Conservation (phyloP, 2,888 invertebrate genomes). For the Brenthis hecate region DNA sequence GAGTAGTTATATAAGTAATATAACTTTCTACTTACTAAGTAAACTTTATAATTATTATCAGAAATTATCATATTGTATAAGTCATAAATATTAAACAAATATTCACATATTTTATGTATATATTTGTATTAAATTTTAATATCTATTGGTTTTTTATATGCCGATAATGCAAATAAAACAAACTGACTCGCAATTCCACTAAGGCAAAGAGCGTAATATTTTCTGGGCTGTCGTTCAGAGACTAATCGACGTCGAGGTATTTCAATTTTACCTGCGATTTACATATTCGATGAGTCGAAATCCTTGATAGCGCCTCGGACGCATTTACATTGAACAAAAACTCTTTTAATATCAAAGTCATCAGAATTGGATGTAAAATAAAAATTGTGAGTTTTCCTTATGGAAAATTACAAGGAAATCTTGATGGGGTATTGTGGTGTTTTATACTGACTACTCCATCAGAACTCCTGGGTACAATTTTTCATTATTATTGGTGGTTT, state of each 20-base stretch:
- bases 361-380: constrained; percentile 25
- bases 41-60: too few relatives aligned
- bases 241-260: constrained; percentile 55
- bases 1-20: too few relatives aligned
- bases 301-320: constrained; percentile 54
- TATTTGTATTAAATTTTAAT: too few relatives aligned
- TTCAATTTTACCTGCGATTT: constrained; percentile 72
- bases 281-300: constrained; percentile 66
- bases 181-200: constrained; percentile 21
- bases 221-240: constrained; percentile 32
- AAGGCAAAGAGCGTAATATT: constrained; percentile 35
- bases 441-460: too few relatives aligned
- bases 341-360: constrained; percentile 37
- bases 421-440: too few relatives aligned
- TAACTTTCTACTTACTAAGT: too few relatives aligned
- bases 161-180: not conserved
- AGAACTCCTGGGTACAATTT: too few relatives aligned
- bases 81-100: too few relatives aligned
- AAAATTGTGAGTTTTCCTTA: constrained; percentile 17
- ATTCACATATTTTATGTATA: too few relatives aligned
- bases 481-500: too few relatives aligned
- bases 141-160: too few relatives aligned
- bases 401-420: constrained; percentile 3
- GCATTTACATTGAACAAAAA: constrained; percentile 58
- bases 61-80: too few relatives aligned